A percentile compares a stretch with the other conserved stretches of the same genome.
Evolutionary conservation across 2,113 vertebrate species (phyloP).

Genomic region (Lepisosteus oculatus): DNA sequence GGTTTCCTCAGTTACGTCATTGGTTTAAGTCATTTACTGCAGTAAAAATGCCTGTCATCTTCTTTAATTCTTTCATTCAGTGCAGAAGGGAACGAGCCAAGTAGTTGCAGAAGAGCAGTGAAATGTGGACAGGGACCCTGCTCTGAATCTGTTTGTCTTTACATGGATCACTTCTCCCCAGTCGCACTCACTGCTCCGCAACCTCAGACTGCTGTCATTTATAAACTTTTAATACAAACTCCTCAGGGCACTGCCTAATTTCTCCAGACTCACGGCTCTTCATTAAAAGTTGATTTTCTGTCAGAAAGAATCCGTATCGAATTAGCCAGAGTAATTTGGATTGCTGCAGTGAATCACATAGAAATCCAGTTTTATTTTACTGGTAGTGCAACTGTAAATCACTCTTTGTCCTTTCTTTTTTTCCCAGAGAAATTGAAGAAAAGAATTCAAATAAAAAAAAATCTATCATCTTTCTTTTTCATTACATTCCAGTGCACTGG

Average conservation of each 20-base stretch:
- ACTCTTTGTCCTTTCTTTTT: not conserved
- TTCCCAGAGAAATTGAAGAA: not conserved
- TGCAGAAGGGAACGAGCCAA: too few species aligned
- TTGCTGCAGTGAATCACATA: conserved; percentile 25
- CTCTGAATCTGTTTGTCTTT: too few species aligned
- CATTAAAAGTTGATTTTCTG: conserved; percentile 93
- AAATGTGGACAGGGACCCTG: too few species aligned
- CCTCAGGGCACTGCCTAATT: conserved; percentile 63
- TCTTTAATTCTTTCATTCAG: too few species aligned
- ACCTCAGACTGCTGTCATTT: conserved; percentile 58
- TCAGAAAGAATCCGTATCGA: conserved; percentile 81
- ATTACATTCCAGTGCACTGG: too few species aligned
- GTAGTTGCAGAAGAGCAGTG: too few species aligned
- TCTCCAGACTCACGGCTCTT: conserved; percentile 69
- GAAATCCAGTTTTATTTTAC: conserved; percentile 38
- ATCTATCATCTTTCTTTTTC: conserved; percentile 36
- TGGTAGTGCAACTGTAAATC: conserved; percentile 14
- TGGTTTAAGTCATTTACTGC: not conserved
- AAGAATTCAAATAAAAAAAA: not conserved
- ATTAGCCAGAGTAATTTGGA: conserved; percentile 73
- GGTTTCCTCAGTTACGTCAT: not conserved
- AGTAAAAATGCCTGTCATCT: too few species aligned
- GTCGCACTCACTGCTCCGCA: conserved; percentile 44
- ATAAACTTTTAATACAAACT: conserved; percentile 64
- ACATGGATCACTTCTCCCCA: conserved; percentile 27